Base-by-base conservation (phyloP, 2,797 vertebrate species). In the Halcyon badia region DNA sequence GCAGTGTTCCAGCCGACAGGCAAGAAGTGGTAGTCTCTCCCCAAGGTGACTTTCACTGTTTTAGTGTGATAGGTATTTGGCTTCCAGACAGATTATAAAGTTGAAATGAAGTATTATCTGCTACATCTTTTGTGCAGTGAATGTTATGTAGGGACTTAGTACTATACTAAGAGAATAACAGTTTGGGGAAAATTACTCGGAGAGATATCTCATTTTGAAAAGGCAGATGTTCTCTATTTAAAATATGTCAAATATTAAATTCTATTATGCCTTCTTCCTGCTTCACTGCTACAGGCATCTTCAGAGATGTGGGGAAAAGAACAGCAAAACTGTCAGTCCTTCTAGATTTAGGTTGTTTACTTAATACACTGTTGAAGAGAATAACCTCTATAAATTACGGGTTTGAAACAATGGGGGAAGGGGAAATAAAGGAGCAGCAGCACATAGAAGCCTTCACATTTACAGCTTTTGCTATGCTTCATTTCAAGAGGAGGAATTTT, bases 31-130 rank as follows among this genome's bases (percentile, higher is more conserved):
- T 14, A 66, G 26, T 33, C 56, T 76, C 57, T 87, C 56, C 65
- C 81, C 97, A 97, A 97, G 96, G 96, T 96, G 96, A 97, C 96
- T 92, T 97, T 95, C 73, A 56, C 86, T 83, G 35, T 25, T 95
- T 68, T 30, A 95, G 71, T 62, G 42, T 26, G 77, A 95, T 56
- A 80, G 73, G 87, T 86, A 77, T 92, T 95, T 89, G 89, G 93
- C 94, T 97, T 95, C 83, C 81, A 95, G 90, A 95, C 76, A 69
- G 76, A 92, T 80, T 91, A 84, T 56, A 16, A 87, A 94, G 89
- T n/a, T 87, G 78, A 92, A 91, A 83, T 68, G 69, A 92, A 85
- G 62, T 31, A 65, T 54, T 92, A 93, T 90, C 91, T n/a, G 19
- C 87, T 84, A 69, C 68, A 75, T 85, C 91, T 91, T 97, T 26